phyloP scores from a whole-genome alignment of 1,140 invertebrate species.

The Conus betulinus region DNA sequence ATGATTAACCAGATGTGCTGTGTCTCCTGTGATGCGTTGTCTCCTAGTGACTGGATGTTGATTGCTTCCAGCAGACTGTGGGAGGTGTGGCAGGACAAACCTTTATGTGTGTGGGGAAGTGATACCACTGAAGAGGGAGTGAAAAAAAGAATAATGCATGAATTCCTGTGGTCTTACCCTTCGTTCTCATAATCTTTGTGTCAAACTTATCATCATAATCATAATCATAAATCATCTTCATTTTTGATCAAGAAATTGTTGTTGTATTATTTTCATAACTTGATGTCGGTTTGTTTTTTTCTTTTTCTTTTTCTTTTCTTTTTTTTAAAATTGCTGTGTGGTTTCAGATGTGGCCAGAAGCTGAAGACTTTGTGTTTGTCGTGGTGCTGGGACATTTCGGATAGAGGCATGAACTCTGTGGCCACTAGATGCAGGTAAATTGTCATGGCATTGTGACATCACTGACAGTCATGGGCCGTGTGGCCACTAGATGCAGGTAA shows the following conservation, averaged over 20 bases:
- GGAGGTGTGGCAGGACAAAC: no score
- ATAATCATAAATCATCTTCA: background rate
- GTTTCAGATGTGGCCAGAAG: constrained; percentile 18
- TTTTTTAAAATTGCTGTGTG: background rate
- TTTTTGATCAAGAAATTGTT: background rate
- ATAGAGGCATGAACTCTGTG: background rate
- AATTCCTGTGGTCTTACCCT: no score
- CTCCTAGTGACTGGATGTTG: no score
- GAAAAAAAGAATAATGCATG: no score
- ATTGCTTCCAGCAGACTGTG: no score
- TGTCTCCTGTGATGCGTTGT: no score
- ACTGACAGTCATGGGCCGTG: no score
- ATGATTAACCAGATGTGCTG: no score
- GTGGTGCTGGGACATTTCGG: constrained; percentile 28
- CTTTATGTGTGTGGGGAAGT: no score
- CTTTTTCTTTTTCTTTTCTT: background rate
- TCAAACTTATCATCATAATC: no score
- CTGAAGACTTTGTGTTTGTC: background rate
- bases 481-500: background rate
- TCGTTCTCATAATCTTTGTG: no score
- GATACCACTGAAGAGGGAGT: no score
- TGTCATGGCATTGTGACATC: background rate
- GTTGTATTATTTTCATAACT: background rate
- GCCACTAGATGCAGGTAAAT: background rate
- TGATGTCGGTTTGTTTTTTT: background rate